A percentile compares a stretch with the other conserved stretches of the same genome.
Conservation (phyloP, 2,888 invertebrate species). For the Neoscelio sp. region DNA sequence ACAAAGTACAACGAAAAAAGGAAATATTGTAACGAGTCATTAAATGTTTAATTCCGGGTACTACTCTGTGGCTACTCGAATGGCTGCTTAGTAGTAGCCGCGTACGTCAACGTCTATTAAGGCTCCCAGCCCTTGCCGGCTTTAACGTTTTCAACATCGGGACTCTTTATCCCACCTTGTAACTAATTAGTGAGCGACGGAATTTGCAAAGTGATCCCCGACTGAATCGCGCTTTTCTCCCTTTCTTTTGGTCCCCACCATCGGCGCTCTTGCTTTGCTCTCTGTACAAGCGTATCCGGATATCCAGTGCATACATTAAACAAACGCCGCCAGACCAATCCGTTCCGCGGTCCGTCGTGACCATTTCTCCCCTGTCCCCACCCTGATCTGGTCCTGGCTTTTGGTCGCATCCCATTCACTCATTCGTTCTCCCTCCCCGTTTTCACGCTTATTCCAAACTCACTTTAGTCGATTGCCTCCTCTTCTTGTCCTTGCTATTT, state of each 20-base stretch:
- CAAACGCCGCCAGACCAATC: conserved; percentile 44
- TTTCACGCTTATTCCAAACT: conserved; percentile 58
- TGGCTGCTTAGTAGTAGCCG: conserved; percentile 35
- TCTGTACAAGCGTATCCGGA: conserved; percentile 39
- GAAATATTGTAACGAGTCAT: conserved; percentile 41
- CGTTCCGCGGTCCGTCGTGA: neutral
- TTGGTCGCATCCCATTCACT: conserved; percentile 42
- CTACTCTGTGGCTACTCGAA: neutral
- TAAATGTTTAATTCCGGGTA: conserved; percentile 28
- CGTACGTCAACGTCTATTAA: conserved; percentile 79
- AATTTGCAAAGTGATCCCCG: conserved; percentile 23
- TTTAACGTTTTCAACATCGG: conserved; percentile 79
- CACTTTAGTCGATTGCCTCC: conserved; percentile 53
- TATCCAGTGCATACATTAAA: conserved; percentile 45
- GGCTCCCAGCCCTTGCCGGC: conserved; percentile 72
- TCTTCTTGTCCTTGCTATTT: conserved; percentile 15
- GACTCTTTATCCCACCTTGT: conserved; percentile 79
- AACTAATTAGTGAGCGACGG: conserved; percentile 78
- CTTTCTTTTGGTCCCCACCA: conserved; percentile 25
- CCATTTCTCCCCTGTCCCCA: neutral
- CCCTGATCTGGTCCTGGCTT: neutral
- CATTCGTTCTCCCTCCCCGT: conserved; percentile 25
- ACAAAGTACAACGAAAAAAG: conserved; percentile 18
- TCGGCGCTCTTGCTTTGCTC: neutral
- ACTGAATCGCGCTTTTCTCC: too few relatives aligned